Evolutionary conservation across 2,888 invertebrate species (phyloP).

Genomic region (Drosophila melanosoma): DNA sequence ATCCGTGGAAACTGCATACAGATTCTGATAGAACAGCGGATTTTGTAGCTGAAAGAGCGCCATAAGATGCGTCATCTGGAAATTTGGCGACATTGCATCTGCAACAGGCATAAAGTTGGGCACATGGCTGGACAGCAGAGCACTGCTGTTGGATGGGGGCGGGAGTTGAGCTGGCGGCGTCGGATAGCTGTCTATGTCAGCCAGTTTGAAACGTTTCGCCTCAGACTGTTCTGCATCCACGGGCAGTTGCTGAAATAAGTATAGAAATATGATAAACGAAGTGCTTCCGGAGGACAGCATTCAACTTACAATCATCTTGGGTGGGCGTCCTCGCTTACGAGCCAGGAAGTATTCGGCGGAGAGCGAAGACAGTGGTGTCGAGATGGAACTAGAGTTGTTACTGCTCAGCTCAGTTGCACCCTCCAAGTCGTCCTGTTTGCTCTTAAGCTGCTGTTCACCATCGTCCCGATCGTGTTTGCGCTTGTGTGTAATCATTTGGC

Average conservation of each 20-base stretch:
- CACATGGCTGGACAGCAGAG: conserved; percentile 67
- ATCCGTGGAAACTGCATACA: conserved; percentile 77
- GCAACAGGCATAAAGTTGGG: conserved; percentile 41
- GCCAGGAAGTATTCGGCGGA: conserved; percentile 83
- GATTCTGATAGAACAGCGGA: conserved; percentile 84
- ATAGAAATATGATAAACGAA: not conserved
- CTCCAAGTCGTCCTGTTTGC: conserved; percentile 72
- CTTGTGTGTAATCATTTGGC: conserved; percentile 98
- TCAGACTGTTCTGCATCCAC: conserved; percentile 64
- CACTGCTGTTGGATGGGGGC: conserved; percentile 13
- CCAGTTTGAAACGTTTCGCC: conserved; percentile 77
- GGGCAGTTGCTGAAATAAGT: conserved; percentile 71
- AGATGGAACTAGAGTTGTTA: conserved; percentile 66
- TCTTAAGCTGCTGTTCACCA: conserved; percentile 88
- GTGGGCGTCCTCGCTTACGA: conserved; percentile 83
- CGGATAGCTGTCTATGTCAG: conserved; percentile 50
- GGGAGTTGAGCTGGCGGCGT: conserved; percentile 12
- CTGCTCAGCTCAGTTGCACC: conserved; percentile 35
- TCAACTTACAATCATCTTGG: conserved; percentile 83
- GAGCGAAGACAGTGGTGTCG: conserved; percentile 81
- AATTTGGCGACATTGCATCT: conserved; percentile 69
- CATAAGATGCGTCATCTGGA: conserved; percentile 83
- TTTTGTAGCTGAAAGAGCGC: conserved; percentile 83
- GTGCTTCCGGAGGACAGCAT: no score
- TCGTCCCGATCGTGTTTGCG: conserved; percentile 98